Base-by-base conservation (phyloP, 2,888 invertebrate species). In the Orchesella flavescens region DNA sequence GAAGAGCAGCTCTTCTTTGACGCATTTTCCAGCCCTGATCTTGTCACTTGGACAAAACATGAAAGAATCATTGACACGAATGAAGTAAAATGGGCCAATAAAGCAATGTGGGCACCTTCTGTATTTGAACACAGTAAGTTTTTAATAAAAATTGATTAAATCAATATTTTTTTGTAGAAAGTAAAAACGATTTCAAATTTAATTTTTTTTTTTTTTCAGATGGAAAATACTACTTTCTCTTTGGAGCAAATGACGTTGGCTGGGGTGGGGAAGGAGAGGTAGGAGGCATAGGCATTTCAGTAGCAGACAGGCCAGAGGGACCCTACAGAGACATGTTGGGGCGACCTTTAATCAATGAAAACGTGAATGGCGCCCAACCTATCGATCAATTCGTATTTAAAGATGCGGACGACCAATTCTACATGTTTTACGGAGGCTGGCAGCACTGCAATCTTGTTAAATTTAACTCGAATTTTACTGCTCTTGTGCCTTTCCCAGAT, bases 341-440 rank as follows among this genome's bases (percentile, higher is more conserved):
- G 12, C 24, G 53, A n/a, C 87, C 87, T 0, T 24, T 87, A 17
- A 84, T 87, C 13, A 65, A 84, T 9, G 84, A 73, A 1, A 87
- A 78, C 57, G 81, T 84, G 5, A 85, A 85, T 44, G 87, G 85
- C 12, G 87, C 87, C 0, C 85, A 85, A 17, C 87, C 87, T 1
- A 87, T 87, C 53, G 87, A 87, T 74, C 87, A 87, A 53, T 87
- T 77, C 53, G 87, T 87, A 0, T 87, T 87, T 46, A 81, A 73
- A 57, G 85, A 85, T 61, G 13, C 44, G 10, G 85, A 86, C 59
- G 84, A 82, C 2, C 72, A 81, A 2, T 71, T 72, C 55, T 87
- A 86, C 85, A 85, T 87, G 85, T 87, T 65, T 68, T 87, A 87
- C 55, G 87, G 87, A 5, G 87, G 86, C 1, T 85, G 87, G 85